Evolutionary conservation across 2,888 invertebrate genomes (phyloP).

Genomic region (Idaea aversata): DNA sequence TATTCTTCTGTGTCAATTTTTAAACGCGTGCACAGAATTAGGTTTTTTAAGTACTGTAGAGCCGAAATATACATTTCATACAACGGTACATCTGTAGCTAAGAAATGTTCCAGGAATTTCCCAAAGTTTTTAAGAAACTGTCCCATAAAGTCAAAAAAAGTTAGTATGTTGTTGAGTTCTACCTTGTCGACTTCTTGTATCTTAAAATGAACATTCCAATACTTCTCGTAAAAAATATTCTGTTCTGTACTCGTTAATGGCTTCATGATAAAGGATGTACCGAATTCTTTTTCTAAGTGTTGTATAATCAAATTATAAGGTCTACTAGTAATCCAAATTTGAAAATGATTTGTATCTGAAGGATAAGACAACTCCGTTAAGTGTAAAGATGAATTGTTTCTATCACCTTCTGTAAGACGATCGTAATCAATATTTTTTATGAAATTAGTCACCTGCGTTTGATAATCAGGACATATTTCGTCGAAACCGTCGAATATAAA

Average conservation of each 20-base stretch:
- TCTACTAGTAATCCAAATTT: conserved; percentile 26
- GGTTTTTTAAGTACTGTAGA: neutral
- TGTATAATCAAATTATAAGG: conserved; percentile 20
- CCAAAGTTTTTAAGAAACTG: neutral
- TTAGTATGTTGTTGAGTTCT: neutral
- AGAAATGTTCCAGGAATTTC: neutral
- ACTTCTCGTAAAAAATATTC: neutral
- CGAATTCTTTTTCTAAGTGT: neutral
- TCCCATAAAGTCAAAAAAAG: neutral
- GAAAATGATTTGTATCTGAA: neutral
- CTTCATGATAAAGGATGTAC: neutral
- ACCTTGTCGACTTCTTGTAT: neutral
- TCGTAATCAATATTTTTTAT: conserved; percentile 2
- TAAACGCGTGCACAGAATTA: neutral
- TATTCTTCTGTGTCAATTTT: neutral
- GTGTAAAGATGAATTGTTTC: neutral
- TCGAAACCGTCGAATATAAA: conserved; percentile 31
- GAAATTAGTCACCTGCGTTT: conserved; percentile 12
- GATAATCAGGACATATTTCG: conserved; percentile 29
- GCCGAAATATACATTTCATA: neutral
- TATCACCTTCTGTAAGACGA: neutral
- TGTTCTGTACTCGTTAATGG: neutral
- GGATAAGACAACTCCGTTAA: neutral
- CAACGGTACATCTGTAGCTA: neutral
- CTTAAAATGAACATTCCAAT: neutral